phyloP scores from a whole-genome alignment of 2,797 vertebrate species.

The Hybognathus amarus region DNA sequence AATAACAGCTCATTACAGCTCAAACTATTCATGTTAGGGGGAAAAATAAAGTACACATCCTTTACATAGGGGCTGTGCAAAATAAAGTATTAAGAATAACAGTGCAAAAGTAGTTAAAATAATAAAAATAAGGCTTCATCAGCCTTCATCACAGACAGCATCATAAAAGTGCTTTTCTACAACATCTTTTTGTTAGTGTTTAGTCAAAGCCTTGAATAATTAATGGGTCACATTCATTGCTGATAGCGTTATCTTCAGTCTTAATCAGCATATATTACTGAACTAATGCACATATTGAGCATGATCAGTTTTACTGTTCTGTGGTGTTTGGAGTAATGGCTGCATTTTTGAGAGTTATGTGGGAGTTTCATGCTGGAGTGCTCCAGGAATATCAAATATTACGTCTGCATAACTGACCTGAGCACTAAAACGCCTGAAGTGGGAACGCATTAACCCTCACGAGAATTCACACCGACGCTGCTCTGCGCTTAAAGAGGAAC shows the following conservation, averaged over 20 bases:
- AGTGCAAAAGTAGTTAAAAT: background rate
- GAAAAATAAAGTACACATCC: background rate
- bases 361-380: constrained; percentile 12
- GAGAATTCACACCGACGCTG: background rate
- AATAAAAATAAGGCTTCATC: background rate
- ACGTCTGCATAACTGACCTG: constrained; percentile 19
- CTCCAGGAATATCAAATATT: constrained; percentile 17
- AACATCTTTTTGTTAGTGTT: background rate
- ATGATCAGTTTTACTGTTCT: background rate
- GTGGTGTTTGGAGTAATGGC: background rate
- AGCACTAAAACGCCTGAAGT: background rate
- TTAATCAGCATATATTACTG: background rate
- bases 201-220: background rate
- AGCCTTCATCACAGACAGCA: background rate
- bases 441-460: background rate
- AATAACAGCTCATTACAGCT: background rate
- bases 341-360: background rate
- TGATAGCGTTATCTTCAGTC: background rate
- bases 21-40: background rate
- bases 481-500: background rate
- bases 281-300: background rate
- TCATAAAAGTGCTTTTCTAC: background rate
- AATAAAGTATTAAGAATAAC: background rate
- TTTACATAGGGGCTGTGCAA: background rate
- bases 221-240: background rate